A percentile compares a stretch with the other conserved stretches of the same genome.
These are phyloP conservation scores for Scaptomyza polygonia DNA, from an alignment of 2,888 invertebrate genomes.

Conservation along the genomic window DNA sequence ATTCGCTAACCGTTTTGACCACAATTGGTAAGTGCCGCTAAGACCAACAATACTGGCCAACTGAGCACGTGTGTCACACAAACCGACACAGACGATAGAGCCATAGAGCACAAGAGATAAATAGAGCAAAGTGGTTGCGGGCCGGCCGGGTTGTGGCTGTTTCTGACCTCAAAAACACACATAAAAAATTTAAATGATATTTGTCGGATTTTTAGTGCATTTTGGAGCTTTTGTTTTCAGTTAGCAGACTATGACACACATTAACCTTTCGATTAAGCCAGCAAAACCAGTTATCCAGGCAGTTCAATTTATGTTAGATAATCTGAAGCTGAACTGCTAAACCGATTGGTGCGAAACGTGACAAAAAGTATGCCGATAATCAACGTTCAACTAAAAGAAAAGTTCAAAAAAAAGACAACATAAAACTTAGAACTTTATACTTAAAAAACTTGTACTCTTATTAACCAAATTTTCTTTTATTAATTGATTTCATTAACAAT, in stretches of 20 bases:
- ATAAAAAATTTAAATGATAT: neutral
- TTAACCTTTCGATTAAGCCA: constrained; percentile 2
- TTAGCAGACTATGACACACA: too few species aligned
- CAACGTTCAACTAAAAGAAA: neutral
- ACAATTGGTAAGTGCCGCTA: constrained; percentile 90
- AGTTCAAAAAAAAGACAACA: too few species aligned
- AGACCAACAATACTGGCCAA: constrained; percentile 9
- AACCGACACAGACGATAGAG: neutral
- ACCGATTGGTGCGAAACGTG: neutral
- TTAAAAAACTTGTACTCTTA: too few species aligned
- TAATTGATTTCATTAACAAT: too few species aligned
- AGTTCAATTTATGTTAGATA: neutral
- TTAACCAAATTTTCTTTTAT: too few species aligned
- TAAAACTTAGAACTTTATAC: too few species aligned
- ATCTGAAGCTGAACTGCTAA: neutral
- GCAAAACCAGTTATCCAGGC: neutral
- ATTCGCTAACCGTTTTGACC: constrained; percentile 96
- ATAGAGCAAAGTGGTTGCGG: constrained; percentile 1
- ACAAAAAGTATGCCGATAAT: neutral
- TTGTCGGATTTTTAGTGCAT: constrained; percentile 1
- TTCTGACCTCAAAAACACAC: neutral
- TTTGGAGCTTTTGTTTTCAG: neutral
- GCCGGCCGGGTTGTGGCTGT: neutral
- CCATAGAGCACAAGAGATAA: constrained; percentile 1
- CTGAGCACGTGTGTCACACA: constrained; percentile 20